Evolutionary conservation across 2,888 invertebrate species (phyloP).

Genomic region (Mimumesa dahlbomi): DNA sequence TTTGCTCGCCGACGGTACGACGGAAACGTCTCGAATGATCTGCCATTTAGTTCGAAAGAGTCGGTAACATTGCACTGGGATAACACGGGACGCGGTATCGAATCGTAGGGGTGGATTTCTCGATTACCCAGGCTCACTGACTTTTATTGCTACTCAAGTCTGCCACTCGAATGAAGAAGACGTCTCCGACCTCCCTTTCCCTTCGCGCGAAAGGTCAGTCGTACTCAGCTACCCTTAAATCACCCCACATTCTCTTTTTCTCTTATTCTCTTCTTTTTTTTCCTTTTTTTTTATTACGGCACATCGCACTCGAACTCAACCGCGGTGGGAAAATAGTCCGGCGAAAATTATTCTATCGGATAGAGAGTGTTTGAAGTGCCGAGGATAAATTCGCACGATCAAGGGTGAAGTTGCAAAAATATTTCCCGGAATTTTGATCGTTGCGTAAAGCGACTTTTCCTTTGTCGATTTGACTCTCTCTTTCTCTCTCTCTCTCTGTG

Average conservation of each 20-base stretch:
- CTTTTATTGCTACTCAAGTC: slow-evolving; percentile 62
- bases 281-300: not conserved
- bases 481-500: too few species aligned
- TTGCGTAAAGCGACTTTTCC: too few species aligned
- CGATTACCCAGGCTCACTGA: slow-evolving; percentile 50
- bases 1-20: slow-evolving; percentile 15
- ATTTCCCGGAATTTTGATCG: too few species aligned
- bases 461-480: too few species aligned
- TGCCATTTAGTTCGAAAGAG: not conserved
- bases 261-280: too few species aligned
- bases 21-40: slow-evolving; percentile 9
- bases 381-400: slow-evolving; percentile 36
- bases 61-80: slow-evolving; percentile 3
- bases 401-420: slow-evolving; percentile 39
- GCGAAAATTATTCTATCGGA: slow-evolving; percentile 44
- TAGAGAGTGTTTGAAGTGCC: slow-evolving; percentile 19
- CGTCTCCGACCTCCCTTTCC: slow-evolving; percentile 12
- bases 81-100: slow-evolving; percentile 19
- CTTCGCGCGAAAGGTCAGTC: slow-evolving; percentile 8
- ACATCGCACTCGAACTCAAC: slow-evolving; percentile 37
- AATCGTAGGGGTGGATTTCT: slow-evolving; percentile 49
- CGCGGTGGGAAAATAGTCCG: slow-evolving; percentile 28
- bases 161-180: slow-evolving; percentile 30
- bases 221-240: slow-evolving; percentile 25
- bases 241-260: slow-evolving; percentile 1